Evolutionary conservation across 1,140 invertebrate genomes (phyloP).

Genomic region (Cydia fagiglandana): DNA sequence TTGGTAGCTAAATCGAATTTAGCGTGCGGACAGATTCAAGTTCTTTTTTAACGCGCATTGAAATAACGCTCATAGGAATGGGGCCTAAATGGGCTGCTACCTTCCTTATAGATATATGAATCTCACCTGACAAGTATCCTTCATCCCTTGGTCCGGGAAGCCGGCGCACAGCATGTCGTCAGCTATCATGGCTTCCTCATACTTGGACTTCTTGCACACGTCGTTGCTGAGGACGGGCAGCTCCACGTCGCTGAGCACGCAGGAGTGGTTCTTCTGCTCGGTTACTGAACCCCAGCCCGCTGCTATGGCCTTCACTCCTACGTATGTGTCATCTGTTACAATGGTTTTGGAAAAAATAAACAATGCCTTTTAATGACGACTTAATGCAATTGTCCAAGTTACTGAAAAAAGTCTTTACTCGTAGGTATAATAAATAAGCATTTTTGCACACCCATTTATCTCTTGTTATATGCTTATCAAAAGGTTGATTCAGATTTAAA

Average conservation of each 20-base stretch:
- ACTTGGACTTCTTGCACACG: slow-evolving; percentile 88
- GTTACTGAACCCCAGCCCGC: slow-evolving; percentile 91
- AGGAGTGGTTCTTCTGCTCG: slow-evolving; percentile 89
- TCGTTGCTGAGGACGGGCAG: slow-evolving; percentile 89
- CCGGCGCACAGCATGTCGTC: slow-evolving; percentile 93
- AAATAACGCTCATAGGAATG: too few relatives aligned
- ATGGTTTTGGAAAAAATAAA: not conserved
- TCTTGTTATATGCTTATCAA: too few relatives aligned
- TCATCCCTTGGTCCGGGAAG: slow-evolving; percentile 84
- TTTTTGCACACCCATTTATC: too few relatives aligned
- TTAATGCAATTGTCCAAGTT: too few relatives aligned
- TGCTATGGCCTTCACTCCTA: slow-evolving; percentile 85
- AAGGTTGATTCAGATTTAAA: too few relatives aligned
- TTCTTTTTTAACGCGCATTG: too few relatives aligned
- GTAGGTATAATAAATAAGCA: too few relatives aligned
- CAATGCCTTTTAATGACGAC: not conserved
- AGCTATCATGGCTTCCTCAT: slow-evolving; percentile 87
- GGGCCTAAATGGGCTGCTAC: too few relatives aligned
- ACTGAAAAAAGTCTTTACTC: too few relatives aligned
- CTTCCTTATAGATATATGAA: too few relatives aligned
- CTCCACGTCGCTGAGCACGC: slow-evolving; percentile 88
- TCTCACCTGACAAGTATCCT: slow-evolving; percentile 90
- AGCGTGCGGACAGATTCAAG: too few relatives aligned
- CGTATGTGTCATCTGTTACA: slow-evolving; percentile 82
- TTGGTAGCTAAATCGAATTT: too few relatives aligned